Evolutionary conservation across 2,888 invertebrate genomes (phyloP), one percentile per base, ranked within the genome.

Genomic region (Pyrocoelia pectoralis): DNA sequence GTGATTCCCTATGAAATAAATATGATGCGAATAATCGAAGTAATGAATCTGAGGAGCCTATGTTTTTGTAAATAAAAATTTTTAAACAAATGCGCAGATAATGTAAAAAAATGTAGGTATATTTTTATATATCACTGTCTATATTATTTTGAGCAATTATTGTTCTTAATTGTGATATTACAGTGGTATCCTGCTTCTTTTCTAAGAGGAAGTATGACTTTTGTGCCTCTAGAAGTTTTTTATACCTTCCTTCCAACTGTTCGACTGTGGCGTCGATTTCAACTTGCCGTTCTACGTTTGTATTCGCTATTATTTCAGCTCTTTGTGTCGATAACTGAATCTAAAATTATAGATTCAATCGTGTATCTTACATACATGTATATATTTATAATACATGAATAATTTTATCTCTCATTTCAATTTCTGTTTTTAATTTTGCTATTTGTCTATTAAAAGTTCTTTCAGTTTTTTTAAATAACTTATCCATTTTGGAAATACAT

Each of bases 401-500:
- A 1, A 56, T 55, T 46, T 67, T 71, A 40, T 70, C 70, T 24
- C 61, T 59, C 19, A 68, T 52, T 40, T 68, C 68, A 17, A 70
- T 59, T 29, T 72, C 70, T 4, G 61, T 57, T 17, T 61, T 66
- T 9, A 72, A 48, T 41, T 65, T 66, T 9, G 28, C 10, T n/a
- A 72, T 57, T 49, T 70, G 70, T 38, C 66, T 71, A 10, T 15
- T 28, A 52, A 65, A 68, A 48, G 67, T 67, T 33, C 58, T 72
- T 59, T 72, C 70, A 1, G 73, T 63, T 48, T 69, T 72, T 41
- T 63, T 67, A 38, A 66, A 73, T 28, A 73, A 50, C 24, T 58
- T 68, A 29, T 73, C 71, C 68, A 73, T 69, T 61, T 69, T 72
- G 8, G 66, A 8, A 2, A 73, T 63, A 48, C 72, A 73, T 10